phyloP scores from a whole-genome alignment of 2,888 invertebrate species.

The Chrysomela aeneicollis region DNA sequence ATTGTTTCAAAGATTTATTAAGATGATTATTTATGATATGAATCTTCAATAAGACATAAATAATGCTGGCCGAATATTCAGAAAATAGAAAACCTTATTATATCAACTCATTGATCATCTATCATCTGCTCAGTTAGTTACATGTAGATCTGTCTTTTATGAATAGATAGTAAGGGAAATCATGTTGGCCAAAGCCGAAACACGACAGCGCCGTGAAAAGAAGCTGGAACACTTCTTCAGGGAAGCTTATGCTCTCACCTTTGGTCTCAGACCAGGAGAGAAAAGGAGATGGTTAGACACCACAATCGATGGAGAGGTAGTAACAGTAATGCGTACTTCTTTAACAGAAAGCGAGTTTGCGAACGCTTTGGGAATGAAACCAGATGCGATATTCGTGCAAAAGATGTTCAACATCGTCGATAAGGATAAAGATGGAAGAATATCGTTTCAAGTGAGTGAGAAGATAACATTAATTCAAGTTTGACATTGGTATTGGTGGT shows the following conservation, averaged over 20 bases:
- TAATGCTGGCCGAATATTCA: too few relatives aligned
- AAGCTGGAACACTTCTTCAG: constrained; percentile 95
- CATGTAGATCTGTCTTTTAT: constrained; percentile 44
- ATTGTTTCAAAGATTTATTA: too few relatives aligned
- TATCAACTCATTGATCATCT: background rate
- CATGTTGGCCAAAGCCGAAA: constrained; percentile 91
- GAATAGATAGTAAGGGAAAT: constrained; percentile 77
- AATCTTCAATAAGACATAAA: too few relatives aligned
- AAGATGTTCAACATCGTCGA: constrained; percentile 98
- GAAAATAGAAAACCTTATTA: background rate
- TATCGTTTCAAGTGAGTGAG: constrained; percentile 83
- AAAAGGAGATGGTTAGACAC: constrained; percentile 77
- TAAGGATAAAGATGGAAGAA: constrained; percentile 91
- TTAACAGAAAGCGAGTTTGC: constrained; percentile 93
- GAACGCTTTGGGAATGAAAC: constrained; percentile 93
- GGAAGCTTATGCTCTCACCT: constrained; percentile 93
- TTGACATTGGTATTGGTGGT: too few relatives aligned
- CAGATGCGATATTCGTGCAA: constrained; percentile 92
- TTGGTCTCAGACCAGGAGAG: constrained; percentile 88
- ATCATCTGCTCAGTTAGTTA: background rate
- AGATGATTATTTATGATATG: too few relatives aligned
- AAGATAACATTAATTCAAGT: too few relatives aligned
- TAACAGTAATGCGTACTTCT: constrained; percentile 93
- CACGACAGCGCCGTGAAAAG: constrained; percentile 90
- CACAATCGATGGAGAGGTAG: constrained; percentile 78